A percentile compares a stretch with the other conserved stretches of the same genome.
These are phyloP conservation scores for Chaenodraco wilsoni DNA, from an alignment of 2,797 vertebrate species.

Conservation along the genomic window DNA sequence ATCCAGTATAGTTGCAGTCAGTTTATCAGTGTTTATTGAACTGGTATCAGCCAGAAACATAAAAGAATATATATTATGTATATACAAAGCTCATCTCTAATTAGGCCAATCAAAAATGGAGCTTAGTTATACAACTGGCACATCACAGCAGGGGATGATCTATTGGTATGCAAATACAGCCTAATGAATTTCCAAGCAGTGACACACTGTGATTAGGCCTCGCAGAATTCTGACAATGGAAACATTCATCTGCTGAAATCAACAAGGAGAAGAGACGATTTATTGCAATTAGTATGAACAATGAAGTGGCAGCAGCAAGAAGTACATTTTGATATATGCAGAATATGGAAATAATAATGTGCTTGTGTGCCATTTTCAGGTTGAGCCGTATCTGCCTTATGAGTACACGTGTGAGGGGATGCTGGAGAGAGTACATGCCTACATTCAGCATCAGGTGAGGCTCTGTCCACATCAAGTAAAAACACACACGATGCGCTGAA, in stretches of 20 bases:
- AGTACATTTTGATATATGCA: slow-evolving; percentile 7
- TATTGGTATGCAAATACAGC: slow-evolving; percentile 70
- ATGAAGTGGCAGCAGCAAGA: slow-evolving; percentile 37
- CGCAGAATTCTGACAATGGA: slow-evolving; percentile 59
- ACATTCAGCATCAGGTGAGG: slow-evolving; percentile 92
- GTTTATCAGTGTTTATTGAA: slow-evolving; percentile 8
- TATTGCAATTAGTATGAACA: slow-evolving; percentile 66
- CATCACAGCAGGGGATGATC: slow-evolving; percentile 59
- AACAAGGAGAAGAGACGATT: slow-evolving; percentile 55
- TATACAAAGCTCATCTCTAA: slow-evolving; percentile 50
- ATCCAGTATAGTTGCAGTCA: slow-evolving; percentile 10
- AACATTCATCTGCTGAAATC: slow-evolving; percentile 65
- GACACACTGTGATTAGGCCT: slow-evolving; percentile 70
- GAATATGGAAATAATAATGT: slow-evolving; percentile 35
- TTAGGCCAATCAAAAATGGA: slow-evolving; percentile 63
- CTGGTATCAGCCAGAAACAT: slow-evolving; percentile 20
- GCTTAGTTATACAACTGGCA: slow-evolving; percentile 44
- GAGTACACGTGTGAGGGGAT: slow-evolving; percentile 96
- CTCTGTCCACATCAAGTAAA: neutral
- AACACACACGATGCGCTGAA: neutral
- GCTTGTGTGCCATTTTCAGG: slow-evolving; percentile 77
- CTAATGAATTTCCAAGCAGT: slow-evolving; percentile 69
- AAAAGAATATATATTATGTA: slow-evolving; percentile 12
- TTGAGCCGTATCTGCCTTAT: slow-evolving; percentile 93
- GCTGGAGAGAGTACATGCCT: slow-evolving; percentile 93